Evolutionary conservation across 1,140 invertebrate species (phyloP), one percentile per base, ranked within the genome.

Genomic region (Drosophila tani): DNA sequence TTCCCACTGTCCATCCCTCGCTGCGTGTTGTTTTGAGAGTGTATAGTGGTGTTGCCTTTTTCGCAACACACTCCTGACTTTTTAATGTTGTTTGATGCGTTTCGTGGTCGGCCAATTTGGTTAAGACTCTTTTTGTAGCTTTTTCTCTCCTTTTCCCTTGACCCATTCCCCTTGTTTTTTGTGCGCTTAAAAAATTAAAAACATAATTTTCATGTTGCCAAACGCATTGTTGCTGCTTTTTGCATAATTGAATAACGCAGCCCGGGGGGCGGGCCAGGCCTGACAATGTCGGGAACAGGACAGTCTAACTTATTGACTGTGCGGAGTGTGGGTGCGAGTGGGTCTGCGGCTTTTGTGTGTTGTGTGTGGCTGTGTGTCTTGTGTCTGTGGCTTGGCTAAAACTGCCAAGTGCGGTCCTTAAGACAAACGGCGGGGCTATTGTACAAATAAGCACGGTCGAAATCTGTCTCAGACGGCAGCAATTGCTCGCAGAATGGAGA

Each of bases 181-280:
- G 24, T 41, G 32, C 41, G 41, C 57, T 69, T 56, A 38, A 62
- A 90, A 78, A 78, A 90, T 82, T 73, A 63, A 71, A 79, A 80
- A 73, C 79, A 90, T 90, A 82, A 90, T 85, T 90, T 85, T 80
- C 71, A 71, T 85, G 70, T 75, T 55, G 55, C 70, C 51, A 24
- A 51, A 76, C 55, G 74, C 59, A 65, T 63, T 85, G 64, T 68
- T 51, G 59, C 51, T 70, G 67, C 73, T 49, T 69, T 81, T 84
- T 88, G 75, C 81, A 90, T 90, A 90, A 90, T 90, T 85, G 78
- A 90, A 90, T 82, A 76, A 56, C 68, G 46, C 17, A 21, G 69
- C 57, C 59, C n/a, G n/a, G 3, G 53, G 41, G 55, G 50, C 65
- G 57, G 53, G 14, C 3, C 14, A 2, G 53, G 49, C 41, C 82